These are phyloP conservation scores for Sepioteuthis lessoniana DNA, from an alignment of 2,888 invertebrate species.

Conservation along the genomic window DNA sequence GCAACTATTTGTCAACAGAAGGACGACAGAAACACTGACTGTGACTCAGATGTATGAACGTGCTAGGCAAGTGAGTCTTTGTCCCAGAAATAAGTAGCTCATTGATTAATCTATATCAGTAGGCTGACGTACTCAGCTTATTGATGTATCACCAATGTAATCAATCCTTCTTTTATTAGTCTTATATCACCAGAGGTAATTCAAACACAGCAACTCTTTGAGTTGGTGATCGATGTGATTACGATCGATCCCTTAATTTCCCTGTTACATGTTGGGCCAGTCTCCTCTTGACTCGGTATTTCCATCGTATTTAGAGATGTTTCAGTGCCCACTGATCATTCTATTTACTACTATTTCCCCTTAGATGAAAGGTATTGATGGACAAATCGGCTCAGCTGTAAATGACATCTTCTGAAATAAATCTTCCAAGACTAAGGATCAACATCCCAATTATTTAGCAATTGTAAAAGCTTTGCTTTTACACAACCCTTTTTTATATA, in stretches of 20 bases:
- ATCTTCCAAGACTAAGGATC: no score
- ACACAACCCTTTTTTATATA: no score
- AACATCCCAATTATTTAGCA: no score
- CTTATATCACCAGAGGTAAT: not conserved
- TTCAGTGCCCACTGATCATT: no score
- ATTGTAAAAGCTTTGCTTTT: no score
- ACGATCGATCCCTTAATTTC: not conserved
- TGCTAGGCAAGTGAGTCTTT: not conserved
- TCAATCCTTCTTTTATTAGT: not conserved
- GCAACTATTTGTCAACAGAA: not conserved
- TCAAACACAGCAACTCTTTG: not conserved
- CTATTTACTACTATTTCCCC: no score
- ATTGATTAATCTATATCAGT: not conserved
- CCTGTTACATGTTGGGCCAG: not conserved
- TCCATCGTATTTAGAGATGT: no score
- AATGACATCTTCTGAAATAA: no score
- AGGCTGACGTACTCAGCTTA: not conserved
- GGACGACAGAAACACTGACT: not conserved
- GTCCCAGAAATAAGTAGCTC: not conserved
- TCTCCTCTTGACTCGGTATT: not conserved
- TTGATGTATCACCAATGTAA: not conserved
- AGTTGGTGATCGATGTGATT: not conserved
- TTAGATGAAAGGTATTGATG: no score
- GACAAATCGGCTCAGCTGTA: no score
- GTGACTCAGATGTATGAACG: not conserved